These are phyloP conservation scores for Thereva unica DNA, from an alignment of 2,888 invertebrate species.

Conservation along the genomic window DNA sequence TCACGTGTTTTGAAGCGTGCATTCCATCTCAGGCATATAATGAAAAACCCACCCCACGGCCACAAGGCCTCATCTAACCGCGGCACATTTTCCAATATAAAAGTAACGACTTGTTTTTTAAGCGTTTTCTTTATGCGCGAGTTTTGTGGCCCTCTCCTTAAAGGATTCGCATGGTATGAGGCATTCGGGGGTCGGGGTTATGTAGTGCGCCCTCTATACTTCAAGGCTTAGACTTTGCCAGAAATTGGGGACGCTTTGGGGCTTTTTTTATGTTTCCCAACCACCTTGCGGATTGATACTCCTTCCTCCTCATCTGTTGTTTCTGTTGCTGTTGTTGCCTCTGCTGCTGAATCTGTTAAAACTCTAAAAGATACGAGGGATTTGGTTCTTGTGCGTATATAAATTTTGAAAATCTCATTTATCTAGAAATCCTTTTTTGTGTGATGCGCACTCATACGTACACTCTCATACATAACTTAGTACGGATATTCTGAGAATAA, in stretches of 20 bases:
- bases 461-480: neutral
- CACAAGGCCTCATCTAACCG: constrained; percentile 20
- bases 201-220: too few relatives aligned
- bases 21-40: constrained; percentile 26
- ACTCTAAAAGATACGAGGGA: constrained; percentile 27
- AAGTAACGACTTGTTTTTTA: constrained; percentile 33
- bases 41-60: constrained; percentile 32
- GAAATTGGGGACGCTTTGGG: constrained; percentile 1
- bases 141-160: constrained; percentile 1
- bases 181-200: neutral
- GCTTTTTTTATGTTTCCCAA: neutral
- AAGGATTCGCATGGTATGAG: neutral
- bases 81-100: constrained; percentile 29
- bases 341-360: constrained; percentile 24
- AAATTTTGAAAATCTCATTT: constrained; percentile 35
- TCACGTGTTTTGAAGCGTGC: constrained; percentile 13
- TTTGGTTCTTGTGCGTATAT: constrained; percentile 27
- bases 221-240: neutral
- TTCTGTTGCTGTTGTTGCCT: constrained; percentile 7
- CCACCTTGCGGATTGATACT: constrained; percentile 12
- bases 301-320: too few relatives aligned
- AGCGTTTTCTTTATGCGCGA: constrained; percentile 25
- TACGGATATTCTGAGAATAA: too few relatives aligned
- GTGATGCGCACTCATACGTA: constrained; percentile 22
- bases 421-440: constrained; percentile 31